phyloP scores from a whole-genome alignment of 1,140 invertebrate species.

The Parapsyche elsis region DNA sequence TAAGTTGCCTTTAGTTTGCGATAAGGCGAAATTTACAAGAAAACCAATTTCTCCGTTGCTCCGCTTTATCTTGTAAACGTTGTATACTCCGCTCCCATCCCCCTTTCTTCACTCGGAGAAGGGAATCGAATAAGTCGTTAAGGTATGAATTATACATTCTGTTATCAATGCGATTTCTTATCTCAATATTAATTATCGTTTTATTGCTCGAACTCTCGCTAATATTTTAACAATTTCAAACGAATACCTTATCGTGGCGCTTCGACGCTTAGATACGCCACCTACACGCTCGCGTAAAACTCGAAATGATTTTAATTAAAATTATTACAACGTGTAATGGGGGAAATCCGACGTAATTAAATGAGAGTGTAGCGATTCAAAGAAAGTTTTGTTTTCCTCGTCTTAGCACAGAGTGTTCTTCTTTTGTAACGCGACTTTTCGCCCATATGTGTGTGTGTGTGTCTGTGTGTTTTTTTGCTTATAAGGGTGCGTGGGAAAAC shows the following conservation, averaged over 20 bases:
- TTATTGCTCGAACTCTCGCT: slow-evolving; percentile 6
- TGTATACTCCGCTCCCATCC: background rate
- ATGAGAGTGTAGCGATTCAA: background rate
- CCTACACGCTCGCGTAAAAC: background rate
- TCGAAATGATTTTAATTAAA: slow-evolving; percentile 1
- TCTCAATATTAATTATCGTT: slow-evolving; percentile 4
- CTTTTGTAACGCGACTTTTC: slow-evolving; percentile 1
- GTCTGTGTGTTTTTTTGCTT: background rate
- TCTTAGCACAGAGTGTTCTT: background rate
- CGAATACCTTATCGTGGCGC: background rate
- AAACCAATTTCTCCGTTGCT: background rate
- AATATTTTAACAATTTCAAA: background rate
- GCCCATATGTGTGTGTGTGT: background rate
- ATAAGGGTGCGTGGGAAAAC: slow-evolving; percentile 8
- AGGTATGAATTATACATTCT: slow-evolving; percentile 4
- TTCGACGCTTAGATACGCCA: background rate
- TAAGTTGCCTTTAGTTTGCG: background rate
- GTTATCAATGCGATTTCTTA: background rate
- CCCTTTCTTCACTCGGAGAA: background rate
- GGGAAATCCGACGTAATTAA: slow-evolving; percentile 1
- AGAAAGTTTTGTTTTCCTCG: background rate
- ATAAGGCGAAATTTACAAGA: slow-evolving; percentile 12
- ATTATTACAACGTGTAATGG: background rate
- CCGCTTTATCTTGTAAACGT: slow-evolving; percentile 1
- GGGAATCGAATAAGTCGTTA: slow-evolving; percentile 16